phyloP scores from a whole-genome alignment of 2,797 vertebrate genomes.

The Poeciliopsis turneri region DNA sequence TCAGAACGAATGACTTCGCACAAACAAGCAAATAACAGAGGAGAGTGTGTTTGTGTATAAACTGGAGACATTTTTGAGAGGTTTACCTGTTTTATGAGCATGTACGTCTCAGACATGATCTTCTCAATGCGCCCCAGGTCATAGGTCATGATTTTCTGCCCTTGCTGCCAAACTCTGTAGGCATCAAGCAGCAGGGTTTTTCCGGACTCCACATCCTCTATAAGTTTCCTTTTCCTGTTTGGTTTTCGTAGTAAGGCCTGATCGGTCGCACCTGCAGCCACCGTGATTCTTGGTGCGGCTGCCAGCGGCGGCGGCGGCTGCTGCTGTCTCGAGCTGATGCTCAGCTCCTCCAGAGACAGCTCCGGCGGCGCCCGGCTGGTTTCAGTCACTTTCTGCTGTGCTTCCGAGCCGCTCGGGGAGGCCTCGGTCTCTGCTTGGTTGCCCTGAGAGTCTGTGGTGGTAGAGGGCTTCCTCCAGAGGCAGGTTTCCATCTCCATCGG shows the following conservation, averaged over 20 bases:
- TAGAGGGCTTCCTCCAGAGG: slow-evolving; percentile 72
- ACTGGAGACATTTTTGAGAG: background rate
- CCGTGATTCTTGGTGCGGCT: slow-evolving; percentile 59
- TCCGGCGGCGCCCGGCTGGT: slow-evolving; percentile 85
- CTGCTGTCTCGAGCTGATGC: slow-evolving; percentile 92
- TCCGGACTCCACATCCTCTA: slow-evolving; percentile 93
- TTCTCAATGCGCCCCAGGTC: slow-evolving; percentile 94
- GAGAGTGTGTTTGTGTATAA: background rate
- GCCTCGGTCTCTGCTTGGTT: slow-evolving; percentile 64
- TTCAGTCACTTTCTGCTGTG: slow-evolving; percentile 81
- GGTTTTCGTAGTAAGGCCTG: slow-evolving; percentile 75
- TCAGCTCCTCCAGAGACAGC: slow-evolving; percentile 95
- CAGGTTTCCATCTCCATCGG: slow-evolving; percentile 89
- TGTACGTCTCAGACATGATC: slow-evolving; percentile 98
- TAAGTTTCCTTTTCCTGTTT: slow-evolving; percentile 92
- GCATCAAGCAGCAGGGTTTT: slow-evolving; percentile 94
- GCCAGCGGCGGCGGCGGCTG: slow-evolving; percentile 49
- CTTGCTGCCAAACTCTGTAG: slow-evolving; percentile 98
- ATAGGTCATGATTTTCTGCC: slow-evolving; percentile 95
- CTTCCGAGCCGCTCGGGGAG: slow-evolving; percentile 45
- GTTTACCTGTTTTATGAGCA: slow-evolving; percentile 97
- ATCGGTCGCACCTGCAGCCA: slow-evolving; percentile 73
- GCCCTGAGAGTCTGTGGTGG: slow-evolving; percentile 70
- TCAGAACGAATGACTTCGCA: slow-evolving; percentile 45
- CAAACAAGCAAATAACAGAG: background rate